Conservation (phyloP, 2,113 vertebrate species). For the Gulo gulo region DNA sequence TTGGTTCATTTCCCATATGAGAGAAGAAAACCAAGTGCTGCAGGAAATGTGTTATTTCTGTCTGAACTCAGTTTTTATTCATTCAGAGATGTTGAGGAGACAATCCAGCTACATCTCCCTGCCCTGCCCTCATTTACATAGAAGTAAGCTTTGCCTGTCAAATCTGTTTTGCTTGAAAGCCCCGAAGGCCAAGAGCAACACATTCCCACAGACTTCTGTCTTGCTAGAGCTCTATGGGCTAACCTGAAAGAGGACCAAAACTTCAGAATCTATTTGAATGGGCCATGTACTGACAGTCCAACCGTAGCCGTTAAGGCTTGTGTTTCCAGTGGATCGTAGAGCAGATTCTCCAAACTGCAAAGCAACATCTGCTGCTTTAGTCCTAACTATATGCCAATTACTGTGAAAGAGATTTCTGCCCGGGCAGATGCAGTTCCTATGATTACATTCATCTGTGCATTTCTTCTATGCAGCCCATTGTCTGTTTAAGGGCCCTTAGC, state of each 20-base stretch:
- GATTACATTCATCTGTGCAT: constrained; percentile 29
- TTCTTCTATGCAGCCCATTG: background rate
- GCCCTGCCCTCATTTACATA: background rate
- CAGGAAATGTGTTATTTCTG: background rate
- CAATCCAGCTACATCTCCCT: background rate
- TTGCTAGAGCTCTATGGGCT: background rate
- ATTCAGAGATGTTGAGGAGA: background rate
- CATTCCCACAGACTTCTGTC: background rate
- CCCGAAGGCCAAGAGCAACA: constrained; percentile 17
- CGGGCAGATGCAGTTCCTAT: constrained; percentile 51
- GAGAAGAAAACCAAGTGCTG: background rate
- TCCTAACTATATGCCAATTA: constrained; percentile 45
- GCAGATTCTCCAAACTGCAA: constrained; percentile 51
- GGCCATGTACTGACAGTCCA: constrained; percentile 3
- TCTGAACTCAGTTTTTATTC: background rate
- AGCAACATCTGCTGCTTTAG: constrained; percentile 68
- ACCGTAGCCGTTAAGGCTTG: background rate
- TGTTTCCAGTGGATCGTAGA: constrained; percentile 39
- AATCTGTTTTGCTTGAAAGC: constrained; percentile 34
- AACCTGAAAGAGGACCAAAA: background rate
- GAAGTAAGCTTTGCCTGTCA: background rate
- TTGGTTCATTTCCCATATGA: background rate
- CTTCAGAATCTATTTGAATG: constrained; percentile 46
- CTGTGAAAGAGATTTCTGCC: constrained; percentile 50
- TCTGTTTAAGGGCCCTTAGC: background rate